Evolutionary conservation across 2,797 vertebrate genomes (phyloP), one percentile per base, ranked within the genome.

Genomic region (Sebastes taczanowskii): DNA sequence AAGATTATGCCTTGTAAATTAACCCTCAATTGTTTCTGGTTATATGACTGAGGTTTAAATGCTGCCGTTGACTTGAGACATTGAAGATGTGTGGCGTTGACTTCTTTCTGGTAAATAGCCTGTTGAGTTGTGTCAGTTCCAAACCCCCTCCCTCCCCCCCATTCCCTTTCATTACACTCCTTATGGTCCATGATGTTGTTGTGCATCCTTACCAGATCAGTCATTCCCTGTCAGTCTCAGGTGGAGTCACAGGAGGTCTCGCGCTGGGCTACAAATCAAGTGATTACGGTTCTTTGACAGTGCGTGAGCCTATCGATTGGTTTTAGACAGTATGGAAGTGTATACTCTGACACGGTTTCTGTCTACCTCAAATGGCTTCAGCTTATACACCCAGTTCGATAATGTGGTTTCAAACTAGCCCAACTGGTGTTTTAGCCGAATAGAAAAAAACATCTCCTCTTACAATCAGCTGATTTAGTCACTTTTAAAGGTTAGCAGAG

Each of bases 281-380:
- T 52, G 68, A 66, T 78, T 69, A 34, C n/a, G 53, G 58, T 77
- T 86, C 29, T 81, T 62, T 38, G 78, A 76, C 64, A 70, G 67
- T 60, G 27, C 55, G 65, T 60, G 65, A 81, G 71, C 69, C 58
- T 35, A 29, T 74, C 49, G 79, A 60, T 78, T 71, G 73, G 65
- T 86, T 86, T 86, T 78, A 82, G 83, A 86, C 85, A 80, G 85
- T 81, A 70, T 84, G 77, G 78, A 88, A 78, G 79, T 85, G 70
- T 86, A 77, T 68, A 65, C 78, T 91, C 88, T 80, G 86, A 87
- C 81, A 80, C 59, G 72, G 88, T 91, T 91, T 90, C 88, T 89
- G 93, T 94, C 94, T 95, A 95, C 93, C 93, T 95, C 94, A 94
- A 91, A 91, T 83, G 80, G 81, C 89, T 89, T 89, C 82, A 81